phyloP scores from a whole-genome alignment of 2,113 vertebrate species.

The Calonectris borealis region DNA sequence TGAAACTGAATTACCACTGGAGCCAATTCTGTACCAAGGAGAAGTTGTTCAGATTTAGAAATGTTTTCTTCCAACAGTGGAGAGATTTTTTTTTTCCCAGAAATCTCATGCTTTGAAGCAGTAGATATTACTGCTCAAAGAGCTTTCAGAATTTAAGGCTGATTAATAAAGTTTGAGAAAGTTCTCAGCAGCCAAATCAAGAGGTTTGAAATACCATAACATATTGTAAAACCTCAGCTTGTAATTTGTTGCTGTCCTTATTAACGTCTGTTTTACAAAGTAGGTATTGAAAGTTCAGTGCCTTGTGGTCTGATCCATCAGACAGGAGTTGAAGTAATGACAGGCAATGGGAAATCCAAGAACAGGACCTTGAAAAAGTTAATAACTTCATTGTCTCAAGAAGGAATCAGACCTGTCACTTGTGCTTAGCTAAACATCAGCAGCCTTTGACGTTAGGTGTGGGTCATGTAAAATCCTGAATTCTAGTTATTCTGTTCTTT shows the following conservation, averaged over 20 bases:
- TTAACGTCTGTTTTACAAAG: not conserved
- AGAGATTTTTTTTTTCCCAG: not conserved
- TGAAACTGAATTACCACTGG: not conserved
- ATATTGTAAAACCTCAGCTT: not conserved
- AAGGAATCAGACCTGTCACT: not conserved
- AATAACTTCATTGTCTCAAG: not conserved
- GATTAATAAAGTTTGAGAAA: not conserved
- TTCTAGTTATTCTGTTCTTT: not conserved
- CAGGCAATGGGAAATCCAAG: not conserved
- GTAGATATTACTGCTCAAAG: not conserved
- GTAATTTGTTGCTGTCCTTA: not conserved
- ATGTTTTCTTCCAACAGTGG: not conserved
- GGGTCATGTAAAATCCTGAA: not conserved
- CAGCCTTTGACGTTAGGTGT: not conserved
- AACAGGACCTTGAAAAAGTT: not conserved
- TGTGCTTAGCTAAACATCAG: not conserved
- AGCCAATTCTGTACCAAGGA: not conserved
- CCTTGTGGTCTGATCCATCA: not conserved
- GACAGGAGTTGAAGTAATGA: not conserved
- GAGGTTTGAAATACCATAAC: not conserved
- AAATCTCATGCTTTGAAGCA: not conserved
- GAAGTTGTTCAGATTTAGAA: not conserved
- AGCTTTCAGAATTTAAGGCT: not conserved
- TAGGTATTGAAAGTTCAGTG: not conserved
- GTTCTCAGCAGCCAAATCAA: not conserved